Evolutionary conservation across 2,888 invertebrate genomes (phyloP).

Genomic region (Lycaena phlaeas): DNA sequence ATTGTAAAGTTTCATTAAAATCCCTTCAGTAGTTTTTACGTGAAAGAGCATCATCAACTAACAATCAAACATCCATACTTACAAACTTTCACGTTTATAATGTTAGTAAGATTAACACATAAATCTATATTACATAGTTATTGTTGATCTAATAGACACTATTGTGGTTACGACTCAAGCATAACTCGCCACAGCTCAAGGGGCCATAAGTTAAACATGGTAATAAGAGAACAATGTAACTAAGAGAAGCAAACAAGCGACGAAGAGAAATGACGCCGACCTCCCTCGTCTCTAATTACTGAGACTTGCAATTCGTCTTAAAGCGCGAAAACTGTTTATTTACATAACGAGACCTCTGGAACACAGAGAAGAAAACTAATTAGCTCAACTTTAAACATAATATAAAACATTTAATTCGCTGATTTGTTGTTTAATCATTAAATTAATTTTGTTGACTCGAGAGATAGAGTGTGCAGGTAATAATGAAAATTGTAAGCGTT

Average conservation of each 20-base stretch:
- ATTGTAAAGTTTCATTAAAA: too few species aligned
- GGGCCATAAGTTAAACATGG: conserved; percentile 5
- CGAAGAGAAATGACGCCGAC: conserved; percentile 28
- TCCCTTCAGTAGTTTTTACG: too few species aligned
- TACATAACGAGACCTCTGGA: conserved; percentile 18
- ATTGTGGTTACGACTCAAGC: background rate
- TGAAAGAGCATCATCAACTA: too few species aligned
- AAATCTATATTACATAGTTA: too few species aligned
- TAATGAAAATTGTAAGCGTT: too few species aligned
- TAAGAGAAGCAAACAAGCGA: conserved; percentile 19
- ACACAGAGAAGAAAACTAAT: conserved; percentile 18
- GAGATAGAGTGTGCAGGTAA: too few species aligned
- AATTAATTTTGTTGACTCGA: too few species aligned
- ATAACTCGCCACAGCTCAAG: background rate
- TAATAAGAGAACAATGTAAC: conserved; percentile 16
- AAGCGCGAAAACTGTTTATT: conserved; percentile 23
- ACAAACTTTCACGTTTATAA: too few species aligned
- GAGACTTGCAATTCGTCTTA: conserved; percentile 27
- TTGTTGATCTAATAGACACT: too few species aligned
- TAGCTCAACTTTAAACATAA: conserved; percentile 10
- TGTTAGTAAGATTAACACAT: too few species aligned
- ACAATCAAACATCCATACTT: too few species aligned
- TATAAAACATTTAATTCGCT: conserved; percentile 3
- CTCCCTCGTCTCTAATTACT: conserved; percentile 32
- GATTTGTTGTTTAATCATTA: background rate